A percentile compares a stretch with the other conserved stretches of the same genome.
These are phyloP conservation scores for Carposina sasakii DNA, from an alignment of 1,140 invertebrate species.

Conservation along the genomic window DNA sequence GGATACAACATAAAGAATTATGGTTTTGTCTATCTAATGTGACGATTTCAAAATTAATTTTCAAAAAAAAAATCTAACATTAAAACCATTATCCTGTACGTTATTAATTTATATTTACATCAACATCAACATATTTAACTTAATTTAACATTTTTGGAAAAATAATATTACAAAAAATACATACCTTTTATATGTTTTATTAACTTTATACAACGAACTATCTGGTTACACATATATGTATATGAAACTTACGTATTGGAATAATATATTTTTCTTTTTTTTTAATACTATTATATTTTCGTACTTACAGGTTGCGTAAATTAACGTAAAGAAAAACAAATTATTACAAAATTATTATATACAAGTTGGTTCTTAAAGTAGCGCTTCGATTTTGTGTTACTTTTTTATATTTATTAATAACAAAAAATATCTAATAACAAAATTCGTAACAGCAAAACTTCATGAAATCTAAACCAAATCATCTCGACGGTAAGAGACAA, in stretches of 20 bases:
- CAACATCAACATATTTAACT: slow-evolving; percentile 16
- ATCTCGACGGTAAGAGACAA: too few relatives aligned
- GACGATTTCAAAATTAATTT: too few relatives aligned
- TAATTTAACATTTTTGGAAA: slow-evolving; percentile 13
- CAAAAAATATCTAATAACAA: too few relatives aligned
- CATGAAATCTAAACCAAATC: too few relatives aligned
- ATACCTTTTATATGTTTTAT: not conserved
- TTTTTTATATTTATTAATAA: too few relatives aligned
- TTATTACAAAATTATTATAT: slow-evolving; percentile 58
- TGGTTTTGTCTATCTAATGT: too few relatives aligned
- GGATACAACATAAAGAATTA: too few relatives aligned
- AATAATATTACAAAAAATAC: slow-evolving; percentile 10
- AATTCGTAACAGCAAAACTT: too few relatives aligned
- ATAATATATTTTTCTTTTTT: slow-evolving; percentile 29
- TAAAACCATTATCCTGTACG: slow-evolving; percentile 15
- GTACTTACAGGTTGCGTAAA: slow-evolving; percentile 26
- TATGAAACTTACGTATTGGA: slow-evolving; percentile 33
- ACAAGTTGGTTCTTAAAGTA: too few relatives aligned
- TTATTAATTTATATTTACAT: slow-evolving; percentile 17
- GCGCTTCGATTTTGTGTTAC: too few relatives aligned
- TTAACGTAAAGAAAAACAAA: slow-evolving; percentile 25
- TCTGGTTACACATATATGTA: slow-evolving; percentile 13
- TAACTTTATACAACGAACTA: too few relatives aligned
- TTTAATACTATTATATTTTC: slow-evolving; percentile 23
- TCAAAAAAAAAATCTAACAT: too few relatives aligned